Base-by-base conservation (phyloP, 2,888 invertebrate genomes). In the Xestia xanthographa region DNA sequence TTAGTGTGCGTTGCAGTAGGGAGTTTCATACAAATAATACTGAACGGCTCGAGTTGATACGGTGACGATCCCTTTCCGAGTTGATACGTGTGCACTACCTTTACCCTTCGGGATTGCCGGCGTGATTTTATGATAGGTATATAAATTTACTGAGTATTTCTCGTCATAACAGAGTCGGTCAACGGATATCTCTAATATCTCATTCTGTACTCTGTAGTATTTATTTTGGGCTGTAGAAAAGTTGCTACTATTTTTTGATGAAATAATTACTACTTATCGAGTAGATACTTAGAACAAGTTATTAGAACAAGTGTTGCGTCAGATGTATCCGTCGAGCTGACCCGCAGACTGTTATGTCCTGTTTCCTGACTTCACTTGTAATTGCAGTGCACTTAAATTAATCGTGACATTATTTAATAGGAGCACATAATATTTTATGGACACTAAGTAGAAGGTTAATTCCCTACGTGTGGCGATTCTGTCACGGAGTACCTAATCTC, bases 271-370 rank as follows among this genome's bases (percentile, higher is more conserved):
- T 26, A n/a, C 34, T 29, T 34, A 56, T 60, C 45, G 12, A 14
- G 38, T 50, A 11, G 34, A 5, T 53, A 50, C 17, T 6, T 29
- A 11, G 20, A 58, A 3, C 43, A 48, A 43, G 50, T 6, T 22
- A 26, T n/a, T 53, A 14, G 17, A n/a, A 48, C 41, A 48, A 22
- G 48, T 56, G 77, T 83, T 83, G 77, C 83, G 60, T 85, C 73
- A 83, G 50, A 34, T 5, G 48, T 65, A 70, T 73, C 83, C 82
- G 77, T 70, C 20, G 66, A 41, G 43, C 26, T 66, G 77, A 81
- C 85, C 82, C 5, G 80, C 41, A 41, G 43, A 69, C 66, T 62
- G 41, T 4, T 50, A 67, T 60, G 43, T 84, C 70, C 80, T 82
- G 82, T 71, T 85, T 81, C 71, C 74, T 77, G 82, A 58, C 66